Evolutionary conservation across 1,140 invertebrate species (phyloP), one percentile per base, ranked within the genome.

Genomic region (Colletes latitarsis): DNA sequence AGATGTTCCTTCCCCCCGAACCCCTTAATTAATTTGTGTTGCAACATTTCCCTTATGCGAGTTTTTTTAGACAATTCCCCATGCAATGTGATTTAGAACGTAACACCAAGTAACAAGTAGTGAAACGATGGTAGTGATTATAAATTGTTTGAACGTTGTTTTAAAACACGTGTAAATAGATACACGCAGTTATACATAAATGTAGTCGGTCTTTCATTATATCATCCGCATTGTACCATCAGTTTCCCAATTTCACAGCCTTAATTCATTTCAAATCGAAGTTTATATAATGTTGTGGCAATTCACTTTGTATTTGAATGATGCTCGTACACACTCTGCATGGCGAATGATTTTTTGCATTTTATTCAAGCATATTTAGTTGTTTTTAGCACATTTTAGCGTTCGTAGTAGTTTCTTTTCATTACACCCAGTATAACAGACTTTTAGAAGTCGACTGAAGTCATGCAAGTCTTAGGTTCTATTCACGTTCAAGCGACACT

Each of bases 331-430:
- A 70, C 30, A n/a, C 72, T 76, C 63, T 71, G 80, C 80, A 82
- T 82, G 80, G 46, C 39, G 68, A 80, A 80, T 80, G 77, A 71
- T 43, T 17, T 58, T 73, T 63, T 73, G 69, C 60, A 72, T 79
- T 52, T 21, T 66, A 17, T 75, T 5, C 10, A 63, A 63, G 39
- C 43, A 70, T 75, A 55, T 52, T 64, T 55, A 55, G 41, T 71
- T n/a, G n/a, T 52, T 52, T 15, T 2, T 77, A 68, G 64, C 30
- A 21, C 19, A 21, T 57, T 21, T 30, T 46, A 41, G 17, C 66
- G 17, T 64, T 73, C 15, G 30, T 79, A 39, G 6, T 63, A n/a
- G 14, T 63, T 39, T 39, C 43, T 46, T 4, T 66, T 66, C 17
- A 49, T 68, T 58, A 49, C 9, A 46, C 1, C 30, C n/a, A 58